Conservation (phyloP, 2,113 vertebrate species). For the Candoia aspera region DNA sequence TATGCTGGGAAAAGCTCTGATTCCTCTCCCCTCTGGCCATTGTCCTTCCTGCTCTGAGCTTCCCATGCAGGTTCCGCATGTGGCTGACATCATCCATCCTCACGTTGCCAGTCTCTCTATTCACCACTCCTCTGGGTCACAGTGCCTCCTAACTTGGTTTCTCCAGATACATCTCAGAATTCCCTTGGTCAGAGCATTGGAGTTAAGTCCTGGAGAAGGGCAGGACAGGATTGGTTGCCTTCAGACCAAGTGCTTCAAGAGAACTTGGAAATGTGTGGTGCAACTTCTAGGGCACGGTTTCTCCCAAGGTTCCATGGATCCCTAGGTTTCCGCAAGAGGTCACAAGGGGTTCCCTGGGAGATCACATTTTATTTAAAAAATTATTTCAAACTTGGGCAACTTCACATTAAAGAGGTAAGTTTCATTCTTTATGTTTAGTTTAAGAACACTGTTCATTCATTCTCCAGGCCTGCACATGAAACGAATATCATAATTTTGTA, state of each 20-base stretch:
- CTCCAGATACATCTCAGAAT: background rate
- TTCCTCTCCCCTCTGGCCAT: background rate
- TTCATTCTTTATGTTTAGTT: too few species aligned
- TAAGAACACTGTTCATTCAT: too few species aligned
- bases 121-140: background rate
- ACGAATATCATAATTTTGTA: too few species aligned
- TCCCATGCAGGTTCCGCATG: background rate
- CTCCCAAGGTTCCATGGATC: too few species aligned
- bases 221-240: too few species aligned
- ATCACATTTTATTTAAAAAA: too few species aligned
- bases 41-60: background rate
- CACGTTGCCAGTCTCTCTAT: background rate
- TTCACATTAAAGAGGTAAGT: too few species aligned
- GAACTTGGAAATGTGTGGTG: background rate
- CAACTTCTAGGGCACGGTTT: background rate
- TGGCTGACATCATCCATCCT: background rate
- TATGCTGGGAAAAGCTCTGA: background rate
- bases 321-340: too few species aligned
- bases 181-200: background rate
- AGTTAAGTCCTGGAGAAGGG: background rate
- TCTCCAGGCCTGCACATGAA: too few species aligned
- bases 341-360: too few species aligned
- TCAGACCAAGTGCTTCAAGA: background rate
- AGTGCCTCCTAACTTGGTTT: too few species aligned
- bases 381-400: too few species aligned